phyloP scores from a whole-genome alignment of 2,113 vertebrate species.

The Nothobranchius kuhntae region DNA sequence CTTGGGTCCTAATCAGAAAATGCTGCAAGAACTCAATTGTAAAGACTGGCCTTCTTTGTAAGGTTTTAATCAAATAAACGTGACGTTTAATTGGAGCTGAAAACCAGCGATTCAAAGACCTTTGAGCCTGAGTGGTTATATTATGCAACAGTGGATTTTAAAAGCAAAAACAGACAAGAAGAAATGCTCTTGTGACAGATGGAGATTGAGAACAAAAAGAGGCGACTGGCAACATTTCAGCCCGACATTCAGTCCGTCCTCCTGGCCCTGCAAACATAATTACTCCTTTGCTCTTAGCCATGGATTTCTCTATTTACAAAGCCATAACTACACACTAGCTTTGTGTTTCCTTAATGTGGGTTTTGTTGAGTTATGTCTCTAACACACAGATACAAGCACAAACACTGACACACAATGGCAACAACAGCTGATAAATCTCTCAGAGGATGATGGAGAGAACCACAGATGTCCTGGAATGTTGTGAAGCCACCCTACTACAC shows the following conservation, averaged over 20 bases:
- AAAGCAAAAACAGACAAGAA: conserved; percentile 53
- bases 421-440: conserved; percentile 22
- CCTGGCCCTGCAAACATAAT: conserved; percentile 16
- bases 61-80: conserved; percentile 28
- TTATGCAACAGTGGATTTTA: conserved; percentile 51
- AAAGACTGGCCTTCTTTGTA: conserved; percentile 19
- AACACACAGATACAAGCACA: conserved; percentile 1
- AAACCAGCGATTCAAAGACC: conserved; percentile 20
- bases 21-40: background rate
- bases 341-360: background rate
- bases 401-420: conserved; percentile 1
- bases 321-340: background rate
- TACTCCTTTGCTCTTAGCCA: conserved; percentile 4
- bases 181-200: conserved; percentile 58
- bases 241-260: conserved; percentile 13
- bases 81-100: conserved; percentile 31
- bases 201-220: conserved; percentile 45
- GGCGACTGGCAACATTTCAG: conserved; percentile 43
- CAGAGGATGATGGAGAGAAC: conserved; percentile 17
- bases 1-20: conserved; percentile 17
- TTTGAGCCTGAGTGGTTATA: conserved; percentile 16
- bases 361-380: conserved; percentile 1
- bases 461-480: conserved; percentile 46
- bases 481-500: conserved; percentile 12
- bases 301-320: conserved; percentile 22